phyloP scores from a whole-genome alignment of 2,113 vertebrate genomes.

The Abramis brama region DNA sequence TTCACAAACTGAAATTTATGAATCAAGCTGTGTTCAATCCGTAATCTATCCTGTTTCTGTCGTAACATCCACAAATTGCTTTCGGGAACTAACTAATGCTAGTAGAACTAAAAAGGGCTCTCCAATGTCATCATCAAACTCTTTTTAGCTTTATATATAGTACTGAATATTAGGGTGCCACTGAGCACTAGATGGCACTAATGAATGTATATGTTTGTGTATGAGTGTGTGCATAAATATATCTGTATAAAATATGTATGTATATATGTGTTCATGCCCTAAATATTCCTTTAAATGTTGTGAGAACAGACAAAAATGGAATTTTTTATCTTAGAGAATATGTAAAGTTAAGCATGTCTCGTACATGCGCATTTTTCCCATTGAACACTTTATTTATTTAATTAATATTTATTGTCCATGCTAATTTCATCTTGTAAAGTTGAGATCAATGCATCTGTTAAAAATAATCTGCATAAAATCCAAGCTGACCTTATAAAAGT shows the following conservation, averaged over 20 bases:
- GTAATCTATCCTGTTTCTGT: neutral
- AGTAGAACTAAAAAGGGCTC: neutral
- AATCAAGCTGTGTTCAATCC: neutral
- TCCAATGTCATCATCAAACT: neutral
- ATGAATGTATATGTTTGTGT: slow-evolving; percentile 62
- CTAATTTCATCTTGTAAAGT: neutral
- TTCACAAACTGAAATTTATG: slow-evolving; percentile 38
- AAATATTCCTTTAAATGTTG: neutral
- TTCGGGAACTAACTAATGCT: neutral
- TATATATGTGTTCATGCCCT: neutral
- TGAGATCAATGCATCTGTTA: neutral
- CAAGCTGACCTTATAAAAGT: neutral
- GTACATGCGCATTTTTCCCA: neutral
- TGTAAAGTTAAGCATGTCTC: too few species aligned
- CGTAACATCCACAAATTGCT: neutral
- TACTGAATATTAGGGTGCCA: slow-evolving; percentile 24
- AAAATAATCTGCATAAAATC: neutral
- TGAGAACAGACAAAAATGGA: neutral
- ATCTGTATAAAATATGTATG: neutral
- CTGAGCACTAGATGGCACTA: slow-evolving; percentile 78
- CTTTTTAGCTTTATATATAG: neutral
- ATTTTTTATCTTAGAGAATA: too few species aligned
- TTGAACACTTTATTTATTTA: neutral
- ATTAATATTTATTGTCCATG: neutral
- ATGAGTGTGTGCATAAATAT: slow-evolving; percentile 9